Conservation (phyloP, 2,888 invertebrate genomes). For the Pedicia rivosa region DNA sequence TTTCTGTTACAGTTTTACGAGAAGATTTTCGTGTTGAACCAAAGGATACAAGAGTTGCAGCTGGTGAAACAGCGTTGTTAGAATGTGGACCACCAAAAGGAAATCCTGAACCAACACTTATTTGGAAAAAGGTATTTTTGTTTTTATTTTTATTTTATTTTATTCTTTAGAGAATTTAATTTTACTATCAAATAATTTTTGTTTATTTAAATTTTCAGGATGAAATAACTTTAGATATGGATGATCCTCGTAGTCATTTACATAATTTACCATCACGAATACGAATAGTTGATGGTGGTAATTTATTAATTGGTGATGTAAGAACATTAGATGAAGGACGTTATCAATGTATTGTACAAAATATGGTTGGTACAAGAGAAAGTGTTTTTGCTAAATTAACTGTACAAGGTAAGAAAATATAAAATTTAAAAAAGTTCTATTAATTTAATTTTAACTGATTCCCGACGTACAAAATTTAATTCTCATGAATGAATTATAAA, state of each 20-base stretch:
- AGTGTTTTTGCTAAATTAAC: conserved; percentile 66
- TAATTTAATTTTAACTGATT: no score
- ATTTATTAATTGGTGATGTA: conserved; percentile 79
- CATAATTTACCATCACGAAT: conserved; percentile 27
- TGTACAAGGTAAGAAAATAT: conserved; percentile 65
- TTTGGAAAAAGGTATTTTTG: conserved; percentile 61
- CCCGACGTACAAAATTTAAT: no score
- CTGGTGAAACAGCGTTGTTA: conserved; percentile 78
- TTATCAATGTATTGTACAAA: conserved; percentile 84
- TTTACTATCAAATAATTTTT: no score
- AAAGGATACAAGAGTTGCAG: conserved; percentile 77
- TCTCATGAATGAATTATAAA: no score
- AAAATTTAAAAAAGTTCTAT: no score
- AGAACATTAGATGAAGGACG: conserved; percentile 79
- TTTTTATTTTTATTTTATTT: no score
- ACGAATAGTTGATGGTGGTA: conserved; percentile 70
- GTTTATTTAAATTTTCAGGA: no score
- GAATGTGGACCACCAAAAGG: conserved; percentile 95
- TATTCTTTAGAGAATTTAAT: no score
- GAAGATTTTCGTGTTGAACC: conserved; percentile 92
- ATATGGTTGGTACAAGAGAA: conserved; percentile 77
- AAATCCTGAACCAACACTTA: conserved; percentile 82
- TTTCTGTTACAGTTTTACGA: conserved; percentile 58
- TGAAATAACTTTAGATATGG: conserved; percentile 34
- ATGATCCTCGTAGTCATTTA: conserved; percentile 31